phyloP scores from a whole-genome alignment of 2,113 vertebrate species.

The Aix galericulata region DNA sequence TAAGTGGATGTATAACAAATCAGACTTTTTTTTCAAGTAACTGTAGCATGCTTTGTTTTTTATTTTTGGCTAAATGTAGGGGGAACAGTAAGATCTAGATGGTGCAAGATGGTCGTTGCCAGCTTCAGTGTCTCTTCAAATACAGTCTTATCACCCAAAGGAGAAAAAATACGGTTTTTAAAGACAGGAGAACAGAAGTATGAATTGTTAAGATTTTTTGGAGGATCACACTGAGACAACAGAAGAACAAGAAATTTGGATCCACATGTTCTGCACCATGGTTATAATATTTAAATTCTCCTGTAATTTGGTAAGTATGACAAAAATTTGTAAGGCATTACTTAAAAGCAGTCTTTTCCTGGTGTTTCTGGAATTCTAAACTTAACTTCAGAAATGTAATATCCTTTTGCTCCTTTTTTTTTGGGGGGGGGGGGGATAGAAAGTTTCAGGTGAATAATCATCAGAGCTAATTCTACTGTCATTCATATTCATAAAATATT shows the following conservation, averaged over 20 bases:
- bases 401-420: neutral
- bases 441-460: neutral
- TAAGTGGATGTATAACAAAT: slow-evolving; percentile 46
- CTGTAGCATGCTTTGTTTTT: slow-evolving; percentile 33
- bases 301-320: neutral
- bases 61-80: slow-evolving; percentile 56
- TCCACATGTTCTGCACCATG: neutral
- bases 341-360: neutral
- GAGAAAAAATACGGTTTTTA: slow-evolving; percentile 12
- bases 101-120: slow-evolving; percentile 20
- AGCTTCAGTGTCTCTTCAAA: slow-evolving; percentile 34
- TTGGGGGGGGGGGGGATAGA: neutral
- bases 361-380: neutral
- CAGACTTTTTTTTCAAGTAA: slow-evolving; percentile 47
- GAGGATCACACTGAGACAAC: neutral
- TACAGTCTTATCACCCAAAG: neutral
- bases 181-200: neutral
- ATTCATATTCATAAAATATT: neutral
- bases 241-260: neutral
- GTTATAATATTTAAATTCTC: neutral
- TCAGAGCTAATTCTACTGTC: neutral
- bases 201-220: neutral
- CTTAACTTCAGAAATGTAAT: neutral
- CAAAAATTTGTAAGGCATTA: neutral
- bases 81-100: slow-evolving; percentile 34